phyloP scores from a whole-genome alignment of 2,888 invertebrate species.

The Hetaerina titia region DNA sequence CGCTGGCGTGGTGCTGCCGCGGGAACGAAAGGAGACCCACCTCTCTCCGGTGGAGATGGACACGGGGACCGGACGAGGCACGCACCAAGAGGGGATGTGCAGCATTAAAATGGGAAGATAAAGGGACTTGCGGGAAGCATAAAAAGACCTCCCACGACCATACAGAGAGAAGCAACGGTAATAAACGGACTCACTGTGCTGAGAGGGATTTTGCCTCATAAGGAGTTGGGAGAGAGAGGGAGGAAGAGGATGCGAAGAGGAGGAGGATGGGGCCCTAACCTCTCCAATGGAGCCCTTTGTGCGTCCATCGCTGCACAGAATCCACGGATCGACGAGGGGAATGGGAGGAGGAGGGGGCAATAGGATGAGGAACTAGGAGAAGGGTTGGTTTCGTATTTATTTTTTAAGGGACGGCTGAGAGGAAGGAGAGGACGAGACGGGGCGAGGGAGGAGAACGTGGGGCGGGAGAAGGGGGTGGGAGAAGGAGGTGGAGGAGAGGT shows the following conservation, averaged over 20 bases:
- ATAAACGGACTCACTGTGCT: slow-evolving; percentile 46
- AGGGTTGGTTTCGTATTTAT: not conserved
- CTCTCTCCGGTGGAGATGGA: not conserved
- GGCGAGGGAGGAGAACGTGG: not conserved
- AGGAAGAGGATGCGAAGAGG: not conserved
- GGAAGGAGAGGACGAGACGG: not conserved
- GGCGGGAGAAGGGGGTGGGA: not conserved
- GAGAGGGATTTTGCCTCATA: slow-evolving; percentile 51
- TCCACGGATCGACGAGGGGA: not conserved
- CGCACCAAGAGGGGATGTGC: not conserved
- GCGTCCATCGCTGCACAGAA: slow-evolving; percentile 19
- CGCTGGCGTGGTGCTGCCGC: not conserved
- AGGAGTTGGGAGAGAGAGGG: not conserved
- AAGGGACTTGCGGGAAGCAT: not conserved
- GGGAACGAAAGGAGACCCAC: not conserved
- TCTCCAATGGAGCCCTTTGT: slow-evolving; percentile 59
- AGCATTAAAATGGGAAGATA: not conserved
- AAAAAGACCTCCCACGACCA: slow-evolving; percentile 58
- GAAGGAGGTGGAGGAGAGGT: not conserved
- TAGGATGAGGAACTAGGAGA: not conserved
- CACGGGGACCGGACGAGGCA: too few relatives aligned
- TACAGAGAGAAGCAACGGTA: slow-evolving; percentile 36
- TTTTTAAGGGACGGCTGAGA: not conserved
- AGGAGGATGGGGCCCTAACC: slow-evolving; percentile 28
- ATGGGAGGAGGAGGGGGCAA: not conserved